Conservation (phyloP, 1,140 invertebrate species). For the Leucophenga varia region DNA sequence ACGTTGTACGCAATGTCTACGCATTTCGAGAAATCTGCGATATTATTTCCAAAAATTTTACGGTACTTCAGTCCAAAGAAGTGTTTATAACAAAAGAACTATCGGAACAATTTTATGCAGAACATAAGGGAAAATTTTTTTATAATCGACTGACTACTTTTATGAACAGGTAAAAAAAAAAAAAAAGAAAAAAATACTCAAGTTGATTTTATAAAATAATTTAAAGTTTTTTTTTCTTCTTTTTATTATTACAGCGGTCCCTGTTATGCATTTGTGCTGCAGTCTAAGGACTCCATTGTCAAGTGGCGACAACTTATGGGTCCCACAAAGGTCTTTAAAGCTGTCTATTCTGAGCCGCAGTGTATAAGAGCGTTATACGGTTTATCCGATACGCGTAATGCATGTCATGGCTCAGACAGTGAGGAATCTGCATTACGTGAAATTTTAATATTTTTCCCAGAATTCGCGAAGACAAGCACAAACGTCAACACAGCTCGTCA, state of each 20-base stretch:
- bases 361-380: conserved; percentile 81
- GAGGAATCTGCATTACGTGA: conserved; percentile 71
- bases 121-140: conserved; percentile 86
- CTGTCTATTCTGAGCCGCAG: conserved; percentile 74
- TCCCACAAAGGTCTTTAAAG: conserved; percentile 82
- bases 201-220: background rate
- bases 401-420: conserved; percentile 90
- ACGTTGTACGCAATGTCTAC: conserved; percentile 69
- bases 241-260: conserved; percentile 69
- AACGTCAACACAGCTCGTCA: too few species aligned
- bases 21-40: conserved; percentile 67
- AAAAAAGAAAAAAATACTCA: too few species aligned
- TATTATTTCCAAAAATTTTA: conserved; percentile 72
- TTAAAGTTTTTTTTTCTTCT: background rate
- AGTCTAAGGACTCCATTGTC: conserved; percentile 71
- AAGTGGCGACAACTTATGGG: conserved; percentile 84
- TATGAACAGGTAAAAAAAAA: conserved; percentile 71
- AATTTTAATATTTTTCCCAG: conserved; percentile 80
- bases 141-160: conserved; percentile 82
- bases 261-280: conserved; percentile 75
- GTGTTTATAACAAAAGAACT: conserved; percentile 64
- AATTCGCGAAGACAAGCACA: conserved; percentile 63
- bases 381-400: conserved; percentile 89
- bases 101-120: conserved; percentile 78
- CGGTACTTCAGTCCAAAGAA: conserved; percentile 71